These are phyloP conservation scores for Rhagoletis pomonella DNA, from an alignment of 1,140 invertebrate species.

Conservation along the genomic window DNA sequence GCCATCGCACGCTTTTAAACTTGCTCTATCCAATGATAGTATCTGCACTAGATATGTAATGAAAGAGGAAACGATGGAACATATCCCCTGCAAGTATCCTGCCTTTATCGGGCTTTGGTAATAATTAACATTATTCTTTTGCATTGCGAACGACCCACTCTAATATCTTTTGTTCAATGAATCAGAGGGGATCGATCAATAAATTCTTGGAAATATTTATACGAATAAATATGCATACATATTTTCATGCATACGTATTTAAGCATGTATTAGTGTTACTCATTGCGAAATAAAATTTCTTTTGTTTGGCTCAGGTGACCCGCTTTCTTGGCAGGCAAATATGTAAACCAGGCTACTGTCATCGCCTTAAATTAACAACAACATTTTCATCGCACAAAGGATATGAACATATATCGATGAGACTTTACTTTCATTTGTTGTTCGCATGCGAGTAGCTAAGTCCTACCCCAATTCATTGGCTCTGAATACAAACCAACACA, in stretches of 20 bases:
- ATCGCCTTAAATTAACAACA: neutral
- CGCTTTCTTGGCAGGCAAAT: neutral
- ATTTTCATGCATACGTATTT: too few relatives aligned
- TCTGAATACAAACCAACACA: neutral
- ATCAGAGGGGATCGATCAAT: slow-evolving; percentile 10
- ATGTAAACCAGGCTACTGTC: slow-evolving; percentile 5
- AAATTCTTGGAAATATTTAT: slow-evolving; percentile 16
- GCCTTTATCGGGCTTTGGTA: too few relatives aligned
- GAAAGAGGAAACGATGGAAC: too few relatives aligned
- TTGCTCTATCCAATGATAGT: too few relatives aligned
- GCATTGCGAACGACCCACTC: too few relatives aligned
- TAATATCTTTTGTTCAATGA: neutral
- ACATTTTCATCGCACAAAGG: neutral
- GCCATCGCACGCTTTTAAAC: too few relatives aligned
- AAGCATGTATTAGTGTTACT: neutral
- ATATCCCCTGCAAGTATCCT: too few relatives aligned
- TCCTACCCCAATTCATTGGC: slow-evolving; percentile 37
- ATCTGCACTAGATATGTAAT: too few relatives aligned
- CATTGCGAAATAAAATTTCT: neutral
- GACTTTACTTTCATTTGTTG: neutral
- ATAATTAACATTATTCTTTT: too few relatives aligned
- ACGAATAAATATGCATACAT: too few relatives aligned
- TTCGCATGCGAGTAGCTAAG: slow-evolving; percentile 22
- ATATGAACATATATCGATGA: slow-evolving; percentile 3
- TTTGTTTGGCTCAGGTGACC: neutral